phyloP scores from a whole-genome alignment of 2,113 vertebrate genomes.

The Sterrhoptilus dennistouni region DNA sequence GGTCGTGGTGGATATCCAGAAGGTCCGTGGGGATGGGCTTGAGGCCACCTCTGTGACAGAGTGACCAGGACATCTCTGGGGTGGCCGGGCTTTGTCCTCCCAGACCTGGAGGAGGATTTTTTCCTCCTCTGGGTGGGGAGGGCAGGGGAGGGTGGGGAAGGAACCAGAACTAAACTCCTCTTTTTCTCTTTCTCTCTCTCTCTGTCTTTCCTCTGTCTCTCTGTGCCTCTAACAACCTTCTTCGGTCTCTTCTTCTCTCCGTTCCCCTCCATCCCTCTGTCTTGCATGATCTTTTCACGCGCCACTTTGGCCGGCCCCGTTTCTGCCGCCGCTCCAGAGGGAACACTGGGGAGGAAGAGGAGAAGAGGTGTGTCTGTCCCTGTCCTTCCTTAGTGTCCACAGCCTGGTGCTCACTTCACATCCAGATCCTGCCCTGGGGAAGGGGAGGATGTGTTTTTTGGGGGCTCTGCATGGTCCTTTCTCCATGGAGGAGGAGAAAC shows the following conservation, averaged over 20 bases:
- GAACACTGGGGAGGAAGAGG: constrained; percentile 90
- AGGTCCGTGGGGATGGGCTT: not conserved
- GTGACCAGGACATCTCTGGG: not conserved
- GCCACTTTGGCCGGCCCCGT: constrained; percentile 85
- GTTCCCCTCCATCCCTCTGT: constrained; percentile 62
- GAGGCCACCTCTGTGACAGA: not conserved
- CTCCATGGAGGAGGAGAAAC: fast-evolving
- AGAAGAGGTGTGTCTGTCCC: constrained; percentile 88
- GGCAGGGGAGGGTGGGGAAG: not conserved
- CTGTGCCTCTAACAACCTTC: constrained; percentile 48
- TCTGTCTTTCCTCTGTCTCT: constrained; percentile 13
- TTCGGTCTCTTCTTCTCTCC: constrained; percentile 48
- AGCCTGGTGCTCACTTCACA: not conserved
- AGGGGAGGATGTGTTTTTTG: fast-evolving
- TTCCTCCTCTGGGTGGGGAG: not conserved
- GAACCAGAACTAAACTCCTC: constrained; percentile 43
- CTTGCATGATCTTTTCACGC: constrained; percentile 81
- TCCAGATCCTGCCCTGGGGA: constrained; percentile 10
- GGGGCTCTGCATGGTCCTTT: not conserved
- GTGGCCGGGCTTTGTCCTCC: not conserved
- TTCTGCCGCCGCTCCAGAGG: constrained; percentile 91
- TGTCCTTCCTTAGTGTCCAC: constrained; percentile 5
- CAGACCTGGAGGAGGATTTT: not conserved
- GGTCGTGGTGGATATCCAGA: not conserved
- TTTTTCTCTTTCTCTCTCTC: constrained; percentile 38